Base-by-base conservation (phyloP, 2,888 invertebrate species). In the Pandemis corylana region DNA sequence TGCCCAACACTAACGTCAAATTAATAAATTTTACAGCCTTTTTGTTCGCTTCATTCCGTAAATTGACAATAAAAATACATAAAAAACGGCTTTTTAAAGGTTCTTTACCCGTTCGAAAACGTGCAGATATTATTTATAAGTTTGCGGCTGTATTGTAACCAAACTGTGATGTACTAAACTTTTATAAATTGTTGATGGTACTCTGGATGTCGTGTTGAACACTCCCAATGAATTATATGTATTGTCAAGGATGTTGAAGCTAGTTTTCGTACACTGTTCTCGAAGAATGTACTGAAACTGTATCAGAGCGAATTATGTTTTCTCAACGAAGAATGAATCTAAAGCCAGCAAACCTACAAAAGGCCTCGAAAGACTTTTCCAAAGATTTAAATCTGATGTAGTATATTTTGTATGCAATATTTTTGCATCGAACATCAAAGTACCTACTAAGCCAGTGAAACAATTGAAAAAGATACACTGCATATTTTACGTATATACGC, bases 11-110 rank as follows among this genome's bases (percentile, higher is more conserved):
- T 66, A 70, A 75, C 70, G 62, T 71, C 71, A 74, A 74, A 74
- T 74, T 74, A 74, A 74, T 74, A 74, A 65, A 66, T 68, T 72
- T 62, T 74, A 74, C 74, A 70, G 69, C 49, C 69, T 70, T 74
- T 74, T 70, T 70, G 65, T 70, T 70, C 65, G 59, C 28, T 69
- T 70, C 65, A 70, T 74, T 53, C 74, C 66, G 74, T 74, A 70
- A 74, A 70, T 53, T 61, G 61, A 51, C 51, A 10, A 74, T 74
- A 74, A 69, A 68, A 72, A 20, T 44, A 49, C 28, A 72, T 66
- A 67, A 67, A 72, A 73, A 64, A 59, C 36, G 49, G 65, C 59
- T 28, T 70, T 70, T 74, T 65, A 69, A 66, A 61, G 74, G 69
- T 74, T 65, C 74, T 74, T 74, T 69, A 70, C 69, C 74, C 61